Conservation (phyloP, 92 coral and sea anemone genomes). For the Zoanthus solanderi region DNA sequence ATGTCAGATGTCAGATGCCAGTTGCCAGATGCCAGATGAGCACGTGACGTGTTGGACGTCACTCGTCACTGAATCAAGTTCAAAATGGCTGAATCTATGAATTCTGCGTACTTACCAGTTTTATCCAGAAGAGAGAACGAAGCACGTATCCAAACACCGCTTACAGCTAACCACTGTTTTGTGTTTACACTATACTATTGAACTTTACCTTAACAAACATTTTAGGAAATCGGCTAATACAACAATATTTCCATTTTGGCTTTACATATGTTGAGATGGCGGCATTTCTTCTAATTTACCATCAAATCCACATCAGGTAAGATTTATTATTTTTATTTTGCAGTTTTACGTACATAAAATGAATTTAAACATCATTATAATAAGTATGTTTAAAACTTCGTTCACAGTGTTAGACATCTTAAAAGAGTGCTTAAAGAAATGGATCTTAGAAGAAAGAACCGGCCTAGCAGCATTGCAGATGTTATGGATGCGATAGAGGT, state of each 20-base stretch:
- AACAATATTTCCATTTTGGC: constrained; percentile 28
- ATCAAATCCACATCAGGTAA: constrained; percentile 31
- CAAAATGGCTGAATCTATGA: constrained; percentile 15
- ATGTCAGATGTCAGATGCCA: no score
- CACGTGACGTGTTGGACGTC: not conserved
- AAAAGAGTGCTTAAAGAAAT: constrained; percentile 26
- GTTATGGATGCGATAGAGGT: constrained; percentile 4
- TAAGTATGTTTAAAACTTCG: constrained; percentile 15
- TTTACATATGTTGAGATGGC: constrained; percentile 24
- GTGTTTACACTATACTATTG: not conserved
- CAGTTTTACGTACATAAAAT: constrained; percentile 1
- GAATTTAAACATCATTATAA: not conserved
- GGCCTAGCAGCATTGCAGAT: constrained; percentile 14
- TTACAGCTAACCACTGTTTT: not conserved
- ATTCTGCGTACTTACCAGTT: constrained; percentile 20
- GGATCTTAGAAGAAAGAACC: constrained; percentile 21
- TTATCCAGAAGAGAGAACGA: not conserved
- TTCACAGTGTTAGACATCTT: constrained; percentile 28
- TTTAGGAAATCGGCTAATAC: constrained; percentile 27
- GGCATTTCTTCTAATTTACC: constrained; percentile 12
- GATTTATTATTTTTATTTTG: not conserved
- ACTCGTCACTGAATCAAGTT: constrained; percentile 8
- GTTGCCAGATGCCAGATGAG: not conserved
- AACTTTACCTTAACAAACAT: constrained; percentile 17
- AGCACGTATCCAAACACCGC: constrained; percentile 5